Percentiles rank a stretch among this genome's conserved stretches.
Conservation (phyloP, 37 sponge, comb jelly and placozoan species). For the Ianthella basta region DNA sequence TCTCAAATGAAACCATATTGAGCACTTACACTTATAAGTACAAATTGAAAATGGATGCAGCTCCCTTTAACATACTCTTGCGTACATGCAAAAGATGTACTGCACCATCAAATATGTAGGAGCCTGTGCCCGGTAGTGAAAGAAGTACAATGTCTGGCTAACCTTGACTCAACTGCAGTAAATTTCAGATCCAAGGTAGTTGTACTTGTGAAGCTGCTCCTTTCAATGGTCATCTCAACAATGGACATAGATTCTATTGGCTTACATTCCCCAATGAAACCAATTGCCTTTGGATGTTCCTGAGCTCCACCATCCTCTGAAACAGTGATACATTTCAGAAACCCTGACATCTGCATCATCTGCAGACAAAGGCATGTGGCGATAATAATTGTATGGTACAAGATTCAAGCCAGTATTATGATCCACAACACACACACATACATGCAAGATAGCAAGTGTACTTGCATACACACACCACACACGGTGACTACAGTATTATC, state of each 20-base stretch:
- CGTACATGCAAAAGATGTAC: background rate
- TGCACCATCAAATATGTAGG: too few relatives aligned
- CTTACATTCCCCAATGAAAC: slow-evolving; percentile 68
- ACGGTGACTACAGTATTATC: too few relatives aligned
- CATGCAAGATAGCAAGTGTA: too few relatives aligned
- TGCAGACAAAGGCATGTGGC: background rate
- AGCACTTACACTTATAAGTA: too few relatives aligned
- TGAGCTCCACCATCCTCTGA: slow-evolving; percentile 16
- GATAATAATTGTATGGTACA: too few relatives aligned
- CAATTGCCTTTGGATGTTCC: slow-evolving; percentile 36
- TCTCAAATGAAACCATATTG: too few relatives aligned
- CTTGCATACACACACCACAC: too few relatives aligned
- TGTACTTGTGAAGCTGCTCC: slow-evolving; percentile 59
- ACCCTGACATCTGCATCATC: slow-evolving; percentile 62
- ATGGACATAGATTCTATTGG: slow-evolving; percentile 60
- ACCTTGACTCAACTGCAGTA: slow-evolving; percentile 52
- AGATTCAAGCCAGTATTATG: too few relatives aligned
- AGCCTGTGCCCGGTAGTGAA: too few relatives aligned
- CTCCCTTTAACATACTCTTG: background rate
- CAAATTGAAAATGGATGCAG: too few relatives aligned
- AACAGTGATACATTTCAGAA: background rate
- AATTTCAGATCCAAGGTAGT: slow-evolving; percentile 56
- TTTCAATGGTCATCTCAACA: slow-evolving; percentile 56
- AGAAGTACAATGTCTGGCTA: background rate
- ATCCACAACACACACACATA: too few relatives aligned